Evolutionary conservation across 2,797 vertebrate genomes (phyloP).

Genomic region (Pelodytes ibericus): DNA sequence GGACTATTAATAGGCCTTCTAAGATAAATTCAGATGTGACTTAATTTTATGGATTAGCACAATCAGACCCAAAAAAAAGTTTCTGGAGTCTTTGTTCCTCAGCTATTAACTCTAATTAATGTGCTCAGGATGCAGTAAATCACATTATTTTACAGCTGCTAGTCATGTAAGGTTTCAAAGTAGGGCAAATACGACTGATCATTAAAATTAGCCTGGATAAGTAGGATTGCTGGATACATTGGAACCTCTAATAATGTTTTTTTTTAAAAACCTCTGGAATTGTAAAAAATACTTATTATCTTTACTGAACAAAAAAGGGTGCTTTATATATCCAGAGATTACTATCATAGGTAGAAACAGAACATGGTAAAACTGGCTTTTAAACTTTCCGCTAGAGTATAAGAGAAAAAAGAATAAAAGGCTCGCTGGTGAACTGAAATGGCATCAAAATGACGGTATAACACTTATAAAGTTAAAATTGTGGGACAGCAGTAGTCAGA

Average conservation of each 20-base stretch:
- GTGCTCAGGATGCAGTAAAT: slow-evolving; percentile 20
- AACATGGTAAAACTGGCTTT: no score
- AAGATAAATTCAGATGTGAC: slow-evolving; percentile 27
- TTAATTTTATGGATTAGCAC: slow-evolving; percentile 37
- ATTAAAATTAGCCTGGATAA: slow-evolving; percentile 23
- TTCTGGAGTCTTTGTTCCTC: slow-evolving; percentile 32
- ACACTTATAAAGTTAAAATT: no score
- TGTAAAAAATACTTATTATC: no score
- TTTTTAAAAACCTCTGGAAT: no score
- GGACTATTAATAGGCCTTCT: slow-evolving; percentile 31
- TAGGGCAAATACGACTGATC: slow-evolving; percentile 18
- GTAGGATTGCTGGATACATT: slow-evolving; percentile 6
- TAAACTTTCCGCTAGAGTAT: no score
- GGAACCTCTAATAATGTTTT: not conserved
- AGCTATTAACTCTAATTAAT: slow-evolving; percentile 44
- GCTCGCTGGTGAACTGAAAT: no score
- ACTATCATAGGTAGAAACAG: no score
- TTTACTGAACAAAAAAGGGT: no score
- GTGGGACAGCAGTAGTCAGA: no score
- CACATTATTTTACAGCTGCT: slow-evolving; percentile 35
- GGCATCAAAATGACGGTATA: no score
- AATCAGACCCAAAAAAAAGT: slow-evolving; percentile 18
- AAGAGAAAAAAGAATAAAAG: no score
- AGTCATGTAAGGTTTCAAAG: slow-evolving; percentile 30
- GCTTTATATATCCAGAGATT: no score